Conservation (phyloP, 2,888 invertebrate genomes). For the Ceratothoa steindachneri region DNA sequence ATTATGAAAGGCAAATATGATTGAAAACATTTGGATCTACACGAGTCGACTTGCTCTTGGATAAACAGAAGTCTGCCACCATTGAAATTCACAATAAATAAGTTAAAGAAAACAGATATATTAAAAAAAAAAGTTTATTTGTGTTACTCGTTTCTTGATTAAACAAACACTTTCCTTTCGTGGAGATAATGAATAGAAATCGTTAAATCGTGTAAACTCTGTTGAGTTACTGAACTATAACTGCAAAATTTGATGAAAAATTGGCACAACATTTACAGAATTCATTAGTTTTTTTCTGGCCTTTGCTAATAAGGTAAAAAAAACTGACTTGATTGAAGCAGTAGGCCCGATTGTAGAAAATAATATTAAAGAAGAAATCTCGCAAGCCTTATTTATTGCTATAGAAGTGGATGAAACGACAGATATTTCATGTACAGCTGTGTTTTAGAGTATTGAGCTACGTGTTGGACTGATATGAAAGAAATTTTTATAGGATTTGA, state of each 20-base stretch:
- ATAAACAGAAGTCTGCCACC: too few species aligned
- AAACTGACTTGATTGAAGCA: too few species aligned
- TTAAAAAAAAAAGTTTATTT: slow-evolving; percentile 11
- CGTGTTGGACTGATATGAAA: slow-evolving; percentile 19
- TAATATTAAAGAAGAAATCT: slow-evolving; percentile 20
- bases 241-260: slow-evolving; percentile 23
- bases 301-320: too few species aligned
- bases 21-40: slow-evolving; percentile 18
- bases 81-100: too few species aligned
- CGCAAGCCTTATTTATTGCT: slow-evolving; percentile 3
- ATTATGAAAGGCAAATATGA: slow-evolving; percentile 16
- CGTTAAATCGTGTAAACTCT: slow-evolving; percentile 16
- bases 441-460: slow-evolving; percentile 18
- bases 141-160: slow-evolving; percentile 16
- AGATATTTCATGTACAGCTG: too few species aligned
- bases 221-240: slow-evolving; percentile 17
- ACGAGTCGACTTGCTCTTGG: too few species aligned
- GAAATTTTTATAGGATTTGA: slow-evolving; percentile 21
- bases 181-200: slow-evolving; percentile 14
- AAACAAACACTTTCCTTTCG: slow-evolving; percentile 15
- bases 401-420: too few species aligned
- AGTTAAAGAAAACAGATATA: slow-evolving; percentile 20
- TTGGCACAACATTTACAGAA: too few species aligned
- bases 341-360: too few species aligned
- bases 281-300: too few species aligned